These are phyloP conservation scores for Taeniopygia guttata DNA, from an alignment of 2,797 vertebrate species.

Conservation along the genomic window DNA sequence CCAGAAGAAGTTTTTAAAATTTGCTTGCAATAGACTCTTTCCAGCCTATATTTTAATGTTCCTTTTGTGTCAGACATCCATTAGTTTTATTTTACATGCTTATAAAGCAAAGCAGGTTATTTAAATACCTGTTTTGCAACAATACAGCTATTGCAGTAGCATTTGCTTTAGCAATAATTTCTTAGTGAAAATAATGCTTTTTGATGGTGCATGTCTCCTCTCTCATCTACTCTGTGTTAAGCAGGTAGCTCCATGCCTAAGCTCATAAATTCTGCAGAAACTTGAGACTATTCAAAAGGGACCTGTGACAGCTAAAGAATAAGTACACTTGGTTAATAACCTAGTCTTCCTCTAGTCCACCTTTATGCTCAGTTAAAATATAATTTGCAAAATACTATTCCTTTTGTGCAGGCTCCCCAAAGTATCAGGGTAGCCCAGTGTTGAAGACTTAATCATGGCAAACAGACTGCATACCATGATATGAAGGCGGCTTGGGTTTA, in stretches of 20 bases:
- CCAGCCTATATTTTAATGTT: not conserved
- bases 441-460: not conserved
- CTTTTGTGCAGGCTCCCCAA: not conserved
- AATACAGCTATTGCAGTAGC: not conserved
- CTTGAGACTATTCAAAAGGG: not conserved
- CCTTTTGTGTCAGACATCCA: not conserved
- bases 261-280: not conserved
- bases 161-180: not conserved
- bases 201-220: not conserved
- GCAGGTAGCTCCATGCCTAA: not conserved
- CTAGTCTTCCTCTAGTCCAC: not conserved
- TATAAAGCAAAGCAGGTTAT: not conserved
- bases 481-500: not conserved
- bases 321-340: not conserved
- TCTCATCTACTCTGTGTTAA: not conserved
- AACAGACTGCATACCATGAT: not conserved
- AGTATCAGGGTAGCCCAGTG: not conserved
- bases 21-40: not conserved
- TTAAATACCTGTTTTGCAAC: not conserved
- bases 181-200: not conserved
- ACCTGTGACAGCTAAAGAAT: not conserved
- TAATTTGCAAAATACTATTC: not conserved
- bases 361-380: not conserved
- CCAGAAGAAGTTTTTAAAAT: not conserved
- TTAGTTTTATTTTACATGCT: not conserved